Conservation (phyloP, 2,888 invertebrate genomes). For the Eupithecia subumbrata region DNA sequence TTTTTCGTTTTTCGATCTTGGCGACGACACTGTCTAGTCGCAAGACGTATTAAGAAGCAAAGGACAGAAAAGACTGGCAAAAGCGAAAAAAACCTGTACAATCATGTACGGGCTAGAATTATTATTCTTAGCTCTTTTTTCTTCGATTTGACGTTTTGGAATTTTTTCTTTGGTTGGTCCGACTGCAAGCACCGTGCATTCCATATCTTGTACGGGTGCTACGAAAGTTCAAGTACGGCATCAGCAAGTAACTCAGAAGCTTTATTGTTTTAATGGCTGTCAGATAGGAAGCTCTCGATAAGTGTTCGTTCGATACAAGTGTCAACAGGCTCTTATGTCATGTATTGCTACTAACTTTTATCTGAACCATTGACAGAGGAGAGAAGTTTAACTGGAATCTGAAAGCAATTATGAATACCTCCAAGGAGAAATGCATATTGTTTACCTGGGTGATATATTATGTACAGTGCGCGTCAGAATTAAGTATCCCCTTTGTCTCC, state of each 20-base stretch:
- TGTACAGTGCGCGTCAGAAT: too few species aligned
- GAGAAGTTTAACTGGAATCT: background rate
- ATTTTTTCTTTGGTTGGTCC: background rate
- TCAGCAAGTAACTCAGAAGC: constrained; percentile 39
- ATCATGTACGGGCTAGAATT: background rate
- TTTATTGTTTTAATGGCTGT: constrained; percentile 46
- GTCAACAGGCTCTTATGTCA: background rate
- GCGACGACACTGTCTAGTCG: background rate
- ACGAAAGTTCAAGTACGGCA: constrained; percentile 35
- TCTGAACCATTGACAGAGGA: background rate
- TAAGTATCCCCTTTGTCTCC: too few species aligned
- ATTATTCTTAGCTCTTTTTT: background rate
- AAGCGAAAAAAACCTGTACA: background rate
- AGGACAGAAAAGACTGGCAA: background rate
- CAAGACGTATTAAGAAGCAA: background rate
- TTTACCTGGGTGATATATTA: background rate
- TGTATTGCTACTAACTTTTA: background rate
- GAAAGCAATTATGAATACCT: background rate
- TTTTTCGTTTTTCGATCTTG: background rate
- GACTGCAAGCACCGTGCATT: constrained; percentile 15
- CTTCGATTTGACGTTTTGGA: too few species aligned
- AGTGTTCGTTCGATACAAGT: background rate
- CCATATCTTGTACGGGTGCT: constrained; percentile 26
- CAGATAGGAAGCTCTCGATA: constrained; percentile 36
- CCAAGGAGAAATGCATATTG: background rate